phyloP scores from a whole-genome alignment of 2,797 vertebrate species.

The Sebastes kiyomatsui region DNA sequence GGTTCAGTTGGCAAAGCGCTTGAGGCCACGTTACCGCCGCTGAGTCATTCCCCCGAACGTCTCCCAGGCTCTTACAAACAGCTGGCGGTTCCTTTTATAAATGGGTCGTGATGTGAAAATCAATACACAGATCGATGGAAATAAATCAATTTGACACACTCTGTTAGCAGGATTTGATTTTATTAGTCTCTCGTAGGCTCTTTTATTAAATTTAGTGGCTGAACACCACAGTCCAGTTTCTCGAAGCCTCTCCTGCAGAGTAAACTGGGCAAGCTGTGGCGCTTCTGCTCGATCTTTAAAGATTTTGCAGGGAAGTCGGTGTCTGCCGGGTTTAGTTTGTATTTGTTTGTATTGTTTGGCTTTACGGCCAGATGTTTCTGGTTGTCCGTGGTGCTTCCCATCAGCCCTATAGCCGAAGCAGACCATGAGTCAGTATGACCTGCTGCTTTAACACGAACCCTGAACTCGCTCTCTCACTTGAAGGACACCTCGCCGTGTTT shows the following conservation, averaged over 20 bases:
- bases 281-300: conserved; percentile 46
- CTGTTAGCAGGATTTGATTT: neutral
- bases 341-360: conserved; percentile 43
- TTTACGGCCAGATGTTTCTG: conserved; percentile 63
- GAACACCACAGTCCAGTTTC: neutral
- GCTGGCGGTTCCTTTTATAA: conserved; percentile 6
- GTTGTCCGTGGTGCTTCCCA: conserved; percentile 54
- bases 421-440: conserved; percentile 53
- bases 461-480: neutral
- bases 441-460: neutral
- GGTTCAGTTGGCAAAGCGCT: conserved; percentile 17
- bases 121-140: neutral
- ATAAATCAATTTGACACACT: neutral
- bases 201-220: neutral
- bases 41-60: conserved; percentile 1
- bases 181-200: neutral
- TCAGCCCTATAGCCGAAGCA: conserved; percentile 12
- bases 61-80: neutral
- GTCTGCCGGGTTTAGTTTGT: conserved; percentile 15
- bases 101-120: neutral
- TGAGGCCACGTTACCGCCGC: neutral
- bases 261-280: conserved; percentile 62
- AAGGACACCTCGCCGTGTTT: neutral
- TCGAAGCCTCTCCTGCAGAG: conserved; percentile 21
- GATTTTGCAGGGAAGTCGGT: conserved; percentile 4